Evolutionary conservation across 2,113 vertebrate species (phyloP).

Genomic region (Patagioenas fasciata): DNA sequence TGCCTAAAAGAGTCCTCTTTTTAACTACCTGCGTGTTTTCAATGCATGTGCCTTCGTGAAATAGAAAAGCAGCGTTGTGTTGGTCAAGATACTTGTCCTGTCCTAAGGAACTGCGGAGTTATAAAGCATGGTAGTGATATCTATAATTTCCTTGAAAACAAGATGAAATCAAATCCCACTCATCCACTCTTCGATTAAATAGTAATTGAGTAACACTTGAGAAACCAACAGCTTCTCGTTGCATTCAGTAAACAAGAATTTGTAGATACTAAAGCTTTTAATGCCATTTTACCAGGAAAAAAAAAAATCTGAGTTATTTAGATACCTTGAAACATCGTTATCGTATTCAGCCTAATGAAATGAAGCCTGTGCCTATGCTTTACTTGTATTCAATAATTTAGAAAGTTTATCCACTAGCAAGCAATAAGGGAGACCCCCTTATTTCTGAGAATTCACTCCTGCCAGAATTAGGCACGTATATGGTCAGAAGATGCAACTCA

Average conservation of each 20-base stretch:
- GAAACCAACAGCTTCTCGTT: background rate
- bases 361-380: background rate
- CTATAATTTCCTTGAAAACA: background rate
- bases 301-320: background rate
- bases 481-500: background rate
- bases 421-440: background rate
- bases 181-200: background rate
- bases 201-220: background rate
- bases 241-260: background rate
- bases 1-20: background rate
- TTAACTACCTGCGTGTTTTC: conserved; percentile 23
- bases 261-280: background rate
- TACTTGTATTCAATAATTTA: background rate
- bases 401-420: background rate
- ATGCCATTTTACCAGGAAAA: background rate
- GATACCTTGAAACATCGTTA: background rate
- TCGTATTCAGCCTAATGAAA: background rate
- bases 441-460: background rate
- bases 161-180: background rate
- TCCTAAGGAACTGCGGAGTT: background rate
- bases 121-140: background rate
- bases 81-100: background rate
- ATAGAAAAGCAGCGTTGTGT: background rate
- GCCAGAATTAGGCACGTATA: background rate
- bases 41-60: background rate